Evolutionary conservation across 2,888 invertebrate genomes (phyloP).

Genomic region (Smittia sp.): DNA sequence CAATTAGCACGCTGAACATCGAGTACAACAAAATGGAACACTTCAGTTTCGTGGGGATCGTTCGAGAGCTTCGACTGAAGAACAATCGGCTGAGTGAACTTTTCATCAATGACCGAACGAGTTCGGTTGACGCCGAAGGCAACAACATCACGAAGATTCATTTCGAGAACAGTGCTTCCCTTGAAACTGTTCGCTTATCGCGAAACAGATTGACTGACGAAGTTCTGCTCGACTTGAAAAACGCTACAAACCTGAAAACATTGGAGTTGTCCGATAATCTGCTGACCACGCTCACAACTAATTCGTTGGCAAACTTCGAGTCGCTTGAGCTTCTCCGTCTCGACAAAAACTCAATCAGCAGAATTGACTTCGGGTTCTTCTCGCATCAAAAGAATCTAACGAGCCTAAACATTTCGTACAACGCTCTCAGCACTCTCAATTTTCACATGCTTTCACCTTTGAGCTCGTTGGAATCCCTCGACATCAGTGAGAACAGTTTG

Average conservation of each 20-base stretch:
- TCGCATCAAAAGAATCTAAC: not conserved
- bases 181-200: not conserved
- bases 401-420: not conserved
- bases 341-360: not conserved
- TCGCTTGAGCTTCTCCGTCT: not conserved
- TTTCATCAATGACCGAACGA: not conserved
- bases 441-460: not conserved
- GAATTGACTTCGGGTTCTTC: not conserved
- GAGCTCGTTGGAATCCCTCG: not conserved
- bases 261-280: not conserved
- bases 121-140: not conserved
- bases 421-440: not conserved
- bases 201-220: not conserved
- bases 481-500: not conserved
- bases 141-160: not conserved
- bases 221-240: not conserved
- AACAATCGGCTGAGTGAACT: not conserved
- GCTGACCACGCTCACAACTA: not conserved
- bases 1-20: not conserved
- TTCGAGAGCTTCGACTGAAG: too few species aligned
- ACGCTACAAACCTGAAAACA: not conserved
- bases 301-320: not conserved
- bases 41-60: too few species aligned
- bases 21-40: not conserved
- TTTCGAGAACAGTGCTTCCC: not conserved